Evolutionary conservation across 2,113 vertebrate genomes (phyloP), one percentile per base, ranked within the genome.

Genomic region (Elanoides forficatus): DNA sequence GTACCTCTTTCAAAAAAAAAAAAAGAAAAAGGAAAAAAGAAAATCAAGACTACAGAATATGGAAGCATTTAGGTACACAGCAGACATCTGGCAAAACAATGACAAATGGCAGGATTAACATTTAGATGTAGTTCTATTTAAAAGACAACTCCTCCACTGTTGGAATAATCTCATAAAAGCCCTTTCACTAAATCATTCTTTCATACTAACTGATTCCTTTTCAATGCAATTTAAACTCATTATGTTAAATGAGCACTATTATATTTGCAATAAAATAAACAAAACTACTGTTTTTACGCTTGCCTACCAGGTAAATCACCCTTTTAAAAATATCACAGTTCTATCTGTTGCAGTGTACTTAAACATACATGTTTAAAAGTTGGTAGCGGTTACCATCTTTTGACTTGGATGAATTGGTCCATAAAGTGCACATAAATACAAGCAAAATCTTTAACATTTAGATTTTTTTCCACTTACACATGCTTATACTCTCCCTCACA

Each of bases 221-320:
- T n/a, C 74, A 81, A 79, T 55, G 85, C 63, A 90, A 86, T 85
- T 90, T 86, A 88, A 96, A 87, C 67, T 88, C 50, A 73, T 92
- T 83, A 81, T 42, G 36, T 62, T 92, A 88, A 93, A 91, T 70
- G n/a, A 88, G 29, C n/a, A 90, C 47, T 86, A 60, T 63, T 74
- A 83, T 62, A 90, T 26, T 50, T 88, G 87, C 68, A 95, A 87
- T 83, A 95, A 94, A 95, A 81, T 72, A 94, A 97, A 86, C 13
- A 5, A 42, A 90, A 96, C 55, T 81, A 78, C 47, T 88, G 55
- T 40, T 88, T 94, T 92, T 91, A 93, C 56, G n/a, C 32, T 80
- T 86, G 74, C 63, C 58, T 91, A 76, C 70, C 48, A 86, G 32
- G 89, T 83, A 91, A 93, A 95, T 86, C 72, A 76, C 40, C 45